Evolutionary conservation across 2,888 invertebrate species (phyloP), one percentile per base, ranked within the genome.

Genomic region (Drosophila antonietae): DNA sequence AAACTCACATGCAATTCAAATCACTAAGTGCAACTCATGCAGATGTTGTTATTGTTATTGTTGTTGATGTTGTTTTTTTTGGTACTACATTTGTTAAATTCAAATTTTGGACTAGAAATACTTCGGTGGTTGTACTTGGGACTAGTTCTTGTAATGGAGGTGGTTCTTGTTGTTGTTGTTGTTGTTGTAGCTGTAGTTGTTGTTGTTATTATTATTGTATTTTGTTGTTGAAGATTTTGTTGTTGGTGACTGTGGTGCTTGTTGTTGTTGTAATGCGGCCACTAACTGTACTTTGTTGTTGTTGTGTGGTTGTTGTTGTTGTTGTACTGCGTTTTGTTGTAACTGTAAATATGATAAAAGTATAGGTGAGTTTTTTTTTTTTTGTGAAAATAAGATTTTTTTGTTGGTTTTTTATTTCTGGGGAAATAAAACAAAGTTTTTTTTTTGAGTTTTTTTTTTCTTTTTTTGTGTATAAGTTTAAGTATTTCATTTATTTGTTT

Each of bases 401-500:
- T 55, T 55, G 57, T 55, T 55, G 57, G 53, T 43, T 53, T 61
- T 43, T 56, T 28, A 56, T 59, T 61, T 66, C 58, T 68, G 37
- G 63, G 51, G 80, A 84, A 84, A 84, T 89, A 84, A 84, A 84
- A 84, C 84, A 84, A 84, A 83, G 87, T 81, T 84, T 81, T 83
- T 84, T 20, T 75, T 83, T 84, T 75, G 78, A 81, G 84, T 83
- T 78, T 80, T 79, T 80, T 79, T 68, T 63, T 7, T 73, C 9
- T 64, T 81, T 84, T 84, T 84, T 84, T 89, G 84, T 84, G 84
- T 84, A 84, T 84, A 84, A 84, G 84, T 84, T 84, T 87, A 84
- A 84, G 84, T 84, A 86, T 80, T 83, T 84, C 83, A 81, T 84
- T 84, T 84, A 89, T 89, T 84, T 84, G 87, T 89, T 88, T 87